A percentile compares a stretch with the other conserved stretches of the same genome.
phyloP scores from a whole-genome alignment of 2,888 invertebrate genomes.

The Thereva unica region DNA sequence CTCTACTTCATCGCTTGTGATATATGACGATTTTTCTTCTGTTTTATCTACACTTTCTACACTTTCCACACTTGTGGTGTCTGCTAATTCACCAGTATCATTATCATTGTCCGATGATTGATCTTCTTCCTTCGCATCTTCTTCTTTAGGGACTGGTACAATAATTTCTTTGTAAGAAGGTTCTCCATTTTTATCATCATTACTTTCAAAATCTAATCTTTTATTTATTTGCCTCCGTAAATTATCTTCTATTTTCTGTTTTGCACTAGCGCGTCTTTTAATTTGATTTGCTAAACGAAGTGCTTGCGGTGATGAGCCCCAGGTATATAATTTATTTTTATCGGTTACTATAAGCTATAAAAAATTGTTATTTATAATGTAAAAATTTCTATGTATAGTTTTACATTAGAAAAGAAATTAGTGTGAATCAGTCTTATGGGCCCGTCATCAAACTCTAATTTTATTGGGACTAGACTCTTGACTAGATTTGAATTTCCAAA shows the following conservation, averaged over 20 bases:
- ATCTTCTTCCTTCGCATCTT: too few species aligned
- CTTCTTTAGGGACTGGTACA: too few species aligned
- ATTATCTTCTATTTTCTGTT: conserved; percentile 60
- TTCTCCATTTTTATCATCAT: too few species aligned
- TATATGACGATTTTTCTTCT: too few species aligned
- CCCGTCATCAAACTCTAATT: conserved; percentile 51
- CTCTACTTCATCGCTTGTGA: too few species aligned
- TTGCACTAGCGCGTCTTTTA: conserved; percentile 63
- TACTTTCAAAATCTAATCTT: conserved; percentile 39
- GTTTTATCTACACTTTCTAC: too few species aligned
- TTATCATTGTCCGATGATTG: too few species aligned
- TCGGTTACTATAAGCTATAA: conserved; percentile 68
- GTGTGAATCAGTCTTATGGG: conserved; percentile 61
- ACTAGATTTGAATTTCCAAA: conserved; percentile 38
- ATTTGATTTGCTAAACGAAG: conserved; percentile 69
- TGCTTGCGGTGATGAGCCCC: conserved; percentile 79
- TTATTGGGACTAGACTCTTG: conserved; percentile 58
- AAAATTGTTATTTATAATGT: conserved; percentile 37
- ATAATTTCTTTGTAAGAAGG: too few species aligned
- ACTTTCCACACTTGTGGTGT: too few species aligned
- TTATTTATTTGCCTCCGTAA: conserved; percentile 56
- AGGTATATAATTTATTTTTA: conserved; percentile 69
- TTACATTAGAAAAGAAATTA: conserved; percentile 78
- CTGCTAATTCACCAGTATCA: too few species aligned
- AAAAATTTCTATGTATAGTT: conserved; percentile 45